Base-by-base conservation (phyloP, 1,140 invertebrate genomes). In the Magallana angulata region DNA sequence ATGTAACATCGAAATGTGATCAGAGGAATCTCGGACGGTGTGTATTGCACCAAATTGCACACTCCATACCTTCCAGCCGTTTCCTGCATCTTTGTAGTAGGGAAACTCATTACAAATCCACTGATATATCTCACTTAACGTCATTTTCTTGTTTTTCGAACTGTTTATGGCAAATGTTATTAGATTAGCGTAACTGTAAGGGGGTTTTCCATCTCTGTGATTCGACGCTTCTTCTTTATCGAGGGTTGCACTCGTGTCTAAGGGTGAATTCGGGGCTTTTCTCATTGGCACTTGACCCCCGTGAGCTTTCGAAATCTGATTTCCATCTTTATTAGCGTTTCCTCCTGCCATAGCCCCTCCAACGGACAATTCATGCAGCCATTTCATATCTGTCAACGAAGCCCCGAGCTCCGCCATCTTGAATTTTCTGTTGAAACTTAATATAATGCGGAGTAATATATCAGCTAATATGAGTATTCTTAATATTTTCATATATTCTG, bases 101-200 rank as follows among this genome's bases (percentile, higher is more conserved):
- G 95, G 95, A 92, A 95, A 96, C 92, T 95, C 95, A 14, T 95
- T 94, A 92, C 94, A 94, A 58, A 96, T 95, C 95, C 95, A 96
- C 86, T 95, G 93, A 91, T 96, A 96, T 88, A 96, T 96, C 90
- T 96, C 95, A 91, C 94, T 95, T 59, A 96, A 90, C 64, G 95
- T 95, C 95, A 96, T 95, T 94, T 95, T 95, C 91, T 95, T 95
- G 90, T 93, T 94, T 64, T 95, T 94, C 18, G 96, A 96, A 94
- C 96, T 97, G 93, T 96, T 97, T 89, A 97, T 97, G 11, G 97
- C 97, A 91, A 97, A 95, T 88, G 96, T 95, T 88, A 97, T 97
- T 92, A 97, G 95, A 90, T 96, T 97, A 62, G 96, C 96, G 93
- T 97, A 97, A 91, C 96, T 97, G 91, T 96, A 96, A 3, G 96